Evolutionary conservation across 2,797 vertebrate genomes (phyloP).

Genomic region (Coilia nasus): DNA sequence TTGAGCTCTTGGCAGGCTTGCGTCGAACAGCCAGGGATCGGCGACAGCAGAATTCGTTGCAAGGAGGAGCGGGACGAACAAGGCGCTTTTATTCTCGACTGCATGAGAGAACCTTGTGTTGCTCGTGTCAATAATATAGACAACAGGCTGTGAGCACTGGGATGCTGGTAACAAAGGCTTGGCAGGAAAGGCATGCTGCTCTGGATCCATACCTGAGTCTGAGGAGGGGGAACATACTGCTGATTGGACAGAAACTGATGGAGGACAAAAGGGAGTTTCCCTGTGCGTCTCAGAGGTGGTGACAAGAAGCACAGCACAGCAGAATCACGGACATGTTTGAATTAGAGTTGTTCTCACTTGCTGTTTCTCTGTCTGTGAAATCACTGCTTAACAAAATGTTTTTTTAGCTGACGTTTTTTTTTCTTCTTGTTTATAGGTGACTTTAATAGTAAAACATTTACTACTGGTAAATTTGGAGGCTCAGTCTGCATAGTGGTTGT

Average conservation of each 20-base stretch:
- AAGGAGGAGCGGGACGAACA: not conserved
- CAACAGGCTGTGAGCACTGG: not conserved
- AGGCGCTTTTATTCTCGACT: constrained; percentile 5
- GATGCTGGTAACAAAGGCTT: constrained; percentile 2
- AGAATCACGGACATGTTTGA: not conserved
- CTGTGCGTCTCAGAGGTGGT: not conserved
- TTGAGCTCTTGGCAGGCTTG: not conserved
- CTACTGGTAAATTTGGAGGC: too few species aligned
- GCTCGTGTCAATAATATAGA: constrained; percentile 8
- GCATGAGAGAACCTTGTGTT: not conserved
- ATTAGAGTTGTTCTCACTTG: not conserved
- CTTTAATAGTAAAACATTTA: too few species aligned
- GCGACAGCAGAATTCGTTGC: not conserved
- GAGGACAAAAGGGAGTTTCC: not conserved
- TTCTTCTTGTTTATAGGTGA: too few species aligned
- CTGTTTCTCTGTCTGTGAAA: not conserved
- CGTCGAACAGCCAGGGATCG: not conserved
- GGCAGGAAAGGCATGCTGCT: not conserved
- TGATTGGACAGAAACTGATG: not conserved
- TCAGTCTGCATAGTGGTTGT: too few species aligned
- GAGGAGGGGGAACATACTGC: not conserved
- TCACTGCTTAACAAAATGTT: too few species aligned
- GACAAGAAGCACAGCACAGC: not conserved
- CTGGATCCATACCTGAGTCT: not conserved
- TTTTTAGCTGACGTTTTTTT: too few species aligned